Percentiles rank a stretch among this genome's conserved stretches.
These are phyloP conservation scores for Tetramorium simillimum DNA, from an alignment of 1,140 invertebrate genomes.

Conservation along the genomic window DNA sequence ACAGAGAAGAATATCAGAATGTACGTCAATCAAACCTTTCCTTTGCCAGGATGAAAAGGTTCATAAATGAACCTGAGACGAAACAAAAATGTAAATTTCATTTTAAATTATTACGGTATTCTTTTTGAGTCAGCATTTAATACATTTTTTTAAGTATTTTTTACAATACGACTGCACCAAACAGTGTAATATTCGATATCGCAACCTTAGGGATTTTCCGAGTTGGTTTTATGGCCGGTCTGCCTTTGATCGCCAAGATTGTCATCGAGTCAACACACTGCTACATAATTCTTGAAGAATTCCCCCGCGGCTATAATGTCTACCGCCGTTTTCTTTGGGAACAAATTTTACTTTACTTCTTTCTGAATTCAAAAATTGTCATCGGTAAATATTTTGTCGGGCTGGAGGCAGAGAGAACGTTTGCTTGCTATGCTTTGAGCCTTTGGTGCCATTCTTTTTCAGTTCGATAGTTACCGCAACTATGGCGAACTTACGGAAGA, in stretches of 20 bases:
- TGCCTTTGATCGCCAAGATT: not conserved
- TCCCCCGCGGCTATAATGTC: constrained; percentile 23
- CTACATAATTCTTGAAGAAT: constrained; percentile 13
- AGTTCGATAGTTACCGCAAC: constrained; percentile 67
- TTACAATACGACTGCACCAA: not conserved
- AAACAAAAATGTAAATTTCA: not conserved
- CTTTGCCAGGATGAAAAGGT: not conserved
- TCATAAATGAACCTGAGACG: not conserved
- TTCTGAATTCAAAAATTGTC: not conserved
- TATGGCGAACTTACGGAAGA: constrained; percentile 71
- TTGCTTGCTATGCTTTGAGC: constrained; percentile 9
- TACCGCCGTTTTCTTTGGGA: constrained; percentile 28
- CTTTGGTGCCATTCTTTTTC: constrained; percentile 14
- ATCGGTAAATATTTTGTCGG: constrained; percentile 39
- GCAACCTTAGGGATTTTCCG: not conserved
- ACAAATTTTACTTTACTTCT: constrained; percentile 39
- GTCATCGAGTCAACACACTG: constrained; percentile 31
- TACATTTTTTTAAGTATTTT: not conserved
- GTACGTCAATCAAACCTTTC: not conserved
- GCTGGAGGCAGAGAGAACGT: not conserved
- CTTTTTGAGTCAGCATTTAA: not conserved
- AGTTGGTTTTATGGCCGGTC: not conserved
- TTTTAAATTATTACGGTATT: not conserved
- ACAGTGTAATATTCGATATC: constrained; percentile 15
- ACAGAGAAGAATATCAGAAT: not conserved